Base-by-base conservation (phyloP, 2,888 invertebrate genomes). In the Dermolepida albohirtum region DNA sequence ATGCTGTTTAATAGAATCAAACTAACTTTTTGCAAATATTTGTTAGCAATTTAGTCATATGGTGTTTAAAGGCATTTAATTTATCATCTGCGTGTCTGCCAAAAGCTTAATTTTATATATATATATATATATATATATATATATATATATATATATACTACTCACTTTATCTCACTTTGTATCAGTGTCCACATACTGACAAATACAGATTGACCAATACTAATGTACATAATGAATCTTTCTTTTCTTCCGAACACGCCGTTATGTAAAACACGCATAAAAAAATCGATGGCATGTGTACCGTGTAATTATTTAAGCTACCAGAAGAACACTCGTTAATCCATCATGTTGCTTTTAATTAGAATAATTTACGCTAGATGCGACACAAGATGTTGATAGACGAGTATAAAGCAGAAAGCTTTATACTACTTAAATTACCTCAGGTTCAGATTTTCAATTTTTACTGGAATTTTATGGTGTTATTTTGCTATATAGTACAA, bases 201-300 rank as follows among this genome's bases (percentile, higher is more conserved):
- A 44, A 59, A 59, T 59, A 59, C 14, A 59, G 59, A 59, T 59
- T 29, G 59, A 29, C 59, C 47, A 44, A 44, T 59, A 59, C 44
- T 59, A 59, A 59, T 44, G 59, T 59, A 59, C 44, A 12, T 29
- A 44, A 59, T 59, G 44, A 59, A 59, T 59, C 59, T 59, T 59
- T 43, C 59, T 14, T 44, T 29, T 43, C 44, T 59, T 44, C 59
- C 29, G 12, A n/a, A 47, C 44, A 44, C 57, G 22, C 17, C 43
- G 44, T 43, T 8, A 22, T 44, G 29, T 29, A 59, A 59, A 44
- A 59, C 59, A 59, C 44, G 29, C 47, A 59, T 59, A 44, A 59
- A 44, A n/a, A 22, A 59, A 59, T 59, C 59, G 29, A 59, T 44
- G 14, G 44, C n/a, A 59, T 44, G 41, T 4, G 16, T 29, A n/a